Percentiles rank a stretch among this genome's conserved stretches.
Evolutionary conservation across 2,113 vertebrate genomes (phyloP).

Genomic region (Corythornis vintsioides): DNA sequence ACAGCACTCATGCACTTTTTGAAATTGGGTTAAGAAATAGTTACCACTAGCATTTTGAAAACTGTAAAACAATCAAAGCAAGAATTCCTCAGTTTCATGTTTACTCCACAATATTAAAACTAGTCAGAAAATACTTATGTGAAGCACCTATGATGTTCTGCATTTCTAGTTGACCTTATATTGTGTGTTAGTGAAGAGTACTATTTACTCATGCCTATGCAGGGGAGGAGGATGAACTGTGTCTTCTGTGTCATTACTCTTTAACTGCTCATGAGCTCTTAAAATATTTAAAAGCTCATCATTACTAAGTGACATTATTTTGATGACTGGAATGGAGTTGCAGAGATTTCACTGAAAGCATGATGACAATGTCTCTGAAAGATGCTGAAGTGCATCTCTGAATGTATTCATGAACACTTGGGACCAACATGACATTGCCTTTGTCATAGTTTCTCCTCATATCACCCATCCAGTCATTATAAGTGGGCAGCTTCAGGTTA

Average conservation of each 20-base stretch:
- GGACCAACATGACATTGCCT: background rate
- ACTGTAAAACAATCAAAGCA: background rate
- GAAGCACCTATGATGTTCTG: background rate
- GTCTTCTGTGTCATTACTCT: background rate
- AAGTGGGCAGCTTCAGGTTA: background rate
- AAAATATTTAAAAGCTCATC: background rate
- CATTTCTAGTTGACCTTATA: background rate
- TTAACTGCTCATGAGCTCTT: background rate
- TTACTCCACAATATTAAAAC: background rate
- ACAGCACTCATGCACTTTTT: fast-evolving
- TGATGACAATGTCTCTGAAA: background rate
- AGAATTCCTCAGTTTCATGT: background rate
- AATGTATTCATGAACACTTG: background rate
- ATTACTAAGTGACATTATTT: slow-evolving; percentile 47
- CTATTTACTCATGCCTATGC: background rate
- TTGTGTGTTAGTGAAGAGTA: background rate
- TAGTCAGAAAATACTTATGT: background rate
- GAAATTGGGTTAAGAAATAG: background rate
- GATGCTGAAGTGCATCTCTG: background rate
- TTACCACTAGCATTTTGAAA: background rate
- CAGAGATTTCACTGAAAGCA: background rate
- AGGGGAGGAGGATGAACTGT: background rate
- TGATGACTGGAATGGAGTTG: slow-evolving; percentile 9
- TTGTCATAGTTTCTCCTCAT: background rate
- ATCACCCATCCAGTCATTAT: background rate